Conservation (phyloP, 2,797 vertebrate genomes). For the Mormyrus hasselquistii region DNA sequence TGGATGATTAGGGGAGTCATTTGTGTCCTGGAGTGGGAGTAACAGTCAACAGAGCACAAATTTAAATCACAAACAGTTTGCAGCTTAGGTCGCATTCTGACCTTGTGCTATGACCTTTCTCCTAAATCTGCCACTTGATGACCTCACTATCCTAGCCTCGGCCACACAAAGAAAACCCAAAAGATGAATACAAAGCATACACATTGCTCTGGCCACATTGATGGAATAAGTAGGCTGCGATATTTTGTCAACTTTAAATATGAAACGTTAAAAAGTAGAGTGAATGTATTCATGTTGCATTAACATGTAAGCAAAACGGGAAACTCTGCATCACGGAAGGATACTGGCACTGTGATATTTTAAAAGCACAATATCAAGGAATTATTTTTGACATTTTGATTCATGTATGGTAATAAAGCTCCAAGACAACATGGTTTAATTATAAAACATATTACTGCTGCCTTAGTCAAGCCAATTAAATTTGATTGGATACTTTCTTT, state of each 20-base stretch:
- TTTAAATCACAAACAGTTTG: slow-evolving; percentile 40
- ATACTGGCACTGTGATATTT: slow-evolving; percentile 64
- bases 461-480: slow-evolving; percentile 97
- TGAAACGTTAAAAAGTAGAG: slow-evolving; percentile 39
- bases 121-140: background rate
- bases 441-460: slow-evolving; percentile 94
- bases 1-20: slow-evolving; percentile 51
- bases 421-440: slow-evolving; percentile 94
- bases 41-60: slow-evolving; percentile 27
- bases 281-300: slow-evolving; percentile 52
- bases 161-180: background rate
- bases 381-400: slow-evolving; percentile 88
- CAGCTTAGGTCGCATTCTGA: slow-evolving; percentile 34
- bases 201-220: background rate
- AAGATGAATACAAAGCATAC: background rate
- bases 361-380: slow-evolving; percentile 76
- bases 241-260: slow-evolving; percentile 29
- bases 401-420: slow-evolving; percentile 82
- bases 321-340: slow-evolving; percentile 38
- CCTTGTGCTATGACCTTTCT: slow-evolving; percentile 41
- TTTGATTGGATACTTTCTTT: slow-evolving; percentile 99
- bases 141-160: background rate
- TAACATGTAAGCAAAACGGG: slow-evolving; percentile 41
- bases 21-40: slow-evolving; percentile 40
- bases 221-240: slow-evolving; percentile 13